These are phyloP conservation scores for Bicyclus anynana DNA, from an alignment of 1,140 invertebrate species.

Conservation along the genomic window DNA sequence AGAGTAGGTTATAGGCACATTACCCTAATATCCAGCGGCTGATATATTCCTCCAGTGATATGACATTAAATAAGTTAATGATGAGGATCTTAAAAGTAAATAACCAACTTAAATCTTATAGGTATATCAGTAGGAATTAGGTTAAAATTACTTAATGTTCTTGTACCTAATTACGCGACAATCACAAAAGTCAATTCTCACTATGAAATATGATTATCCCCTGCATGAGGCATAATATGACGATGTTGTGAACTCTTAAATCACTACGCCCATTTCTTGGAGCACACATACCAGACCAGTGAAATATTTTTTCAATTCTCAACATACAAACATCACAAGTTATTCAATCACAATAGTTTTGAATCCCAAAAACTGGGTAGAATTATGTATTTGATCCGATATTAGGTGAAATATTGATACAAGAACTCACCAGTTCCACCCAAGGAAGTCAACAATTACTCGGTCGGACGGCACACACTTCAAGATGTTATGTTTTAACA, in stretches of 20 bases:
- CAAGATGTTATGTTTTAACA: constrained; percentile 25
- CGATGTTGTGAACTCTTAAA: constrained; percentile 26
- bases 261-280: constrained; percentile 35
- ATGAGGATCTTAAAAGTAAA: too few relatives aligned
- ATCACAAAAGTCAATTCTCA: background rate
- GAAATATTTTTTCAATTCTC: constrained; percentile 3
- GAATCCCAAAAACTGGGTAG: constrained; percentile 9
- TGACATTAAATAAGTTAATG: too few relatives aligned
- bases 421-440: constrained; percentile 67
- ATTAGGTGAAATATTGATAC: constrained; percentile 55
- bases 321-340: background rate
- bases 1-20: too few relatives aligned
- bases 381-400: constrained; percentile 28
- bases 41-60: too few relatives aligned
- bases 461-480: constrained; percentile 36
- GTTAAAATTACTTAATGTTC: background rate
- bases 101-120: background rate
- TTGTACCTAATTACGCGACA: background rate
- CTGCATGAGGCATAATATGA: constrained; percentile 16
- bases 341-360: background rate
- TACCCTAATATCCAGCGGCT: too few relatives aligned
- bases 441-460: constrained; percentile 67
- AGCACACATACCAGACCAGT: constrained; percentile 6
- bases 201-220: constrained; percentile 8
- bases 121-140: background rate